A percentile compares a stretch with the other conserved stretches of the same genome.
phyloP scores from a whole-genome alignment of 2,888 invertebrate genomes.

The Microctonus hyperodae region DNA sequence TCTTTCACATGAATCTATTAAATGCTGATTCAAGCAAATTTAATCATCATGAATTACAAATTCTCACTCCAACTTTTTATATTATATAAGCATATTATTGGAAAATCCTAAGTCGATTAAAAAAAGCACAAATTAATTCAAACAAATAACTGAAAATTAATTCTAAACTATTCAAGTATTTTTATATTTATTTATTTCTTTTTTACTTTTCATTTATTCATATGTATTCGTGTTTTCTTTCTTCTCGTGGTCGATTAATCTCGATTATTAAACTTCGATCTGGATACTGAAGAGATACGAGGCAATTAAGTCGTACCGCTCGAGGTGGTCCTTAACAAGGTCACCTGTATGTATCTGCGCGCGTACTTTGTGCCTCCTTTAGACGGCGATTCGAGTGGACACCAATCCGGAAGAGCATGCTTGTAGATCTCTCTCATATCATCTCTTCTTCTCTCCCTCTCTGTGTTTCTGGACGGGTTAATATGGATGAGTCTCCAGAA shows the following conservation, averaged over 20 bases:
- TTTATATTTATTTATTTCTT: background rate
- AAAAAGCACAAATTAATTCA: too few species aligned
- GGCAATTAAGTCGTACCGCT: conserved; percentile 24
- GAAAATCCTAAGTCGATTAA: too few species aligned
- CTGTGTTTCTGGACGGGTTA: conserved; percentile 7
- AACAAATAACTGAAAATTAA: too few species aligned
- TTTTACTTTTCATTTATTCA: background rate
- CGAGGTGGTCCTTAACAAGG: conserved; percentile 27
- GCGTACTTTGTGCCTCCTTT: background rate
- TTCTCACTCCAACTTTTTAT: too few species aligned
- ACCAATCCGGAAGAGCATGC: conserved; percentile 21
- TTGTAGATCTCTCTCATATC: background rate
- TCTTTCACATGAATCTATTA: conserved; percentile 24
- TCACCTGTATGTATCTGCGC: background rate
- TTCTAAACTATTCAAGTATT: background rate
- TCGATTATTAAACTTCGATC: conserved; percentile 27
- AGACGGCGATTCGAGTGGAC: conserved; percentile 19
- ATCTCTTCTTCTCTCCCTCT: background rate
- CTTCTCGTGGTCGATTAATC: conserved; percentile 19
- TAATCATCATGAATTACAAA: too few species aligned
- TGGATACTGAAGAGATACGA: conserved; percentile 21
- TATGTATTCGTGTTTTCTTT: background rate
- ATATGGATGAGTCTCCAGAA: conserved; percentile 25
- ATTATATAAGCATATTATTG: too few species aligned
- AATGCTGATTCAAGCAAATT: conserved; percentile 24